Percentiles rank a stretch among this genome's conserved stretches.
phyloP scores from a whole-genome alignment of 2,797 vertebrate genomes.

The Crypturellus tataupa region DNA sequence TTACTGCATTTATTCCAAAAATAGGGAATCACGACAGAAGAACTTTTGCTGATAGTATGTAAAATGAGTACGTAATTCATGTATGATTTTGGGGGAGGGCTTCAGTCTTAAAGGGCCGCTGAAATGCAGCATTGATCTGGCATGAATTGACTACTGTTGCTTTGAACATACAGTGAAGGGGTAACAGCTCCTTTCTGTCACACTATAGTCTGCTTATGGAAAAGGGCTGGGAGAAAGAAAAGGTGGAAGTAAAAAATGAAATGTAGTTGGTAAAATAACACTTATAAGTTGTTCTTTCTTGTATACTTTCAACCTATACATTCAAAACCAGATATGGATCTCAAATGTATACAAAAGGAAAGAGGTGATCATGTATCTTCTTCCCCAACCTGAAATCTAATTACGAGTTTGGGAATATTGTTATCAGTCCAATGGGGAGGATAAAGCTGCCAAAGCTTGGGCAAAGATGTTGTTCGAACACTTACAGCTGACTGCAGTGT shows the following conservation, averaged over 20 bases:
- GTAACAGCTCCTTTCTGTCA: neutral
- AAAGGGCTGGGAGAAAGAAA: neutral
- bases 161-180: neutral
- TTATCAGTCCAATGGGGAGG: accelerated
- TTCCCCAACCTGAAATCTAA: neutral
- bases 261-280: neutral
- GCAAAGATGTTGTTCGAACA: neutral
- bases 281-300: neutral
- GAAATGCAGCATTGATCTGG: neutral
- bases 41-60: accelerated
- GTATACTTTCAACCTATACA: neutral
- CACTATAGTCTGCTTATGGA: neutral
- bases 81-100: neutral
- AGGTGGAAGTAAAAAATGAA: neutral
- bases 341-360: neutral
- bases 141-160: neutral
- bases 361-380: neutral
- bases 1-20: neutral
- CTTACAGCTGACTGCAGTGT: neutral
- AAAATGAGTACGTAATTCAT: neutral
- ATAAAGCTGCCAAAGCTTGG: neutral
- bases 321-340: neutral
- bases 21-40: neutral
- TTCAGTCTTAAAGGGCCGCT: neutral
- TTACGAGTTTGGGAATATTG: neutral